Conservation (phyloP, 2,888 invertebrate species). For the Chrysina gloriosa region DNA sequence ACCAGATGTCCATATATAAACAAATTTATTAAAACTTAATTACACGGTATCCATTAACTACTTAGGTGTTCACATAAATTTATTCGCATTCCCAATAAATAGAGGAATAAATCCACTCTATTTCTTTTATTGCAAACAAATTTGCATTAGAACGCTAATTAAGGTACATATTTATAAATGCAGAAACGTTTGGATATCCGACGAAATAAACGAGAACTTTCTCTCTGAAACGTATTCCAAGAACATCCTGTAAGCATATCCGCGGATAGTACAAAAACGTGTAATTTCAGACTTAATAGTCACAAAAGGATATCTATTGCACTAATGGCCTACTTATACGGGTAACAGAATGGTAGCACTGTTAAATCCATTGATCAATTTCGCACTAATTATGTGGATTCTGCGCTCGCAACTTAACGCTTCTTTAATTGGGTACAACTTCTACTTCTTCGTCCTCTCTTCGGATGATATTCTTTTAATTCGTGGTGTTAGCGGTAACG, state of each 20-base stretch:
- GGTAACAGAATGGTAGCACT: slow-evolving; percentile 1
- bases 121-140: too few relatives aligned
- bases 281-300: slow-evolving; percentile 4
- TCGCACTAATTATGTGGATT: slow-evolving; percentile 1
- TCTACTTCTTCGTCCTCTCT: not conserved
- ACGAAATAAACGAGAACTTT: slow-evolving; percentile 5
- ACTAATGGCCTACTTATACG: slow-evolving; percentile 23
- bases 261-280: not conserved
- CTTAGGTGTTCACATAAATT: too few relatives aligned
- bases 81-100: too few relatives aligned
- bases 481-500: not conserved
- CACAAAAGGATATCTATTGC: slow-evolving; percentile 25
- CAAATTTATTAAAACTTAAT: too few relatives aligned
- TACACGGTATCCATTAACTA: too few relatives aligned
- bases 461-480: not conserved
- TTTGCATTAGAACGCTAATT: too few relatives aligned
- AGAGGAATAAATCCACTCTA: too few relatives aligned
- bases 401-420: not conserved
- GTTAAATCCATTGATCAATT: slow-evolving; percentile 23
- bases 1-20: too few relatives aligned
- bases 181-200: too few relatives aligned
- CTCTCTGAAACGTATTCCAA: not conserved
- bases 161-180: too few relatives aligned
- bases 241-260: slow-evolving; percentile 1
- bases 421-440: not conserved